These are phyloP conservation scores for Pomatostomus ruficeps DNA, from an alignment of 2,113 vertebrate species.

Conservation along the genomic window DNA sequence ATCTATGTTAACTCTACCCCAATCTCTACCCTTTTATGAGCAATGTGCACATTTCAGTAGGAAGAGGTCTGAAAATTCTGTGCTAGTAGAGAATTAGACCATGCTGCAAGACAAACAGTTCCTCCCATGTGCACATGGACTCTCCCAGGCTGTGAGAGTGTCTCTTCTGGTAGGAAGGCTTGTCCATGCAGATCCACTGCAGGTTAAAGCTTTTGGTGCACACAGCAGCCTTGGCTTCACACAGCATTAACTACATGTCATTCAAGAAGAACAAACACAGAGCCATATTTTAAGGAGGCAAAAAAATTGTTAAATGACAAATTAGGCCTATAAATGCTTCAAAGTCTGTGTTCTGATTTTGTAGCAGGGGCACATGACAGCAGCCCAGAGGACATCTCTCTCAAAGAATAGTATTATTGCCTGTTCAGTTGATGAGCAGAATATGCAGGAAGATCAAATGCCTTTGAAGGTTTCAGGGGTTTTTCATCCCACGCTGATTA, in stretches of 20 bases:
- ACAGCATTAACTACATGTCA: not conserved
- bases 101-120: not conserved
- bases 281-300: not conserved
- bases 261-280: not conserved
- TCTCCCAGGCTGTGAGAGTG: not conserved
- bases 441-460: not conserved
- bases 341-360: not conserved
- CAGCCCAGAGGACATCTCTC: not conserved
- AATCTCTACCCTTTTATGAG: not conserved
- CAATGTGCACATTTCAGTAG: not conserved
- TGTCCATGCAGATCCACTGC: not conserved
- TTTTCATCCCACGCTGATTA: not conserved
- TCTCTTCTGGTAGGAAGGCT: not conserved
- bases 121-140: not conserved
- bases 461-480: not conserved
- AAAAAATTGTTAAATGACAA: not conserved
- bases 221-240: not conserved
- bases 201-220: not conserved
- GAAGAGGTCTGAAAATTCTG: not conserved
- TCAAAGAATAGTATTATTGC: not conserved
- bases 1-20: not conserved
- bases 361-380: fast-evolving
- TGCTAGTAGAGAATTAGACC: not conserved
- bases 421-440: not conserved
- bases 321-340: not conserved